Conservation (phyloP, 2,113 vertebrate species). For the Falco punctatus region DNA sequence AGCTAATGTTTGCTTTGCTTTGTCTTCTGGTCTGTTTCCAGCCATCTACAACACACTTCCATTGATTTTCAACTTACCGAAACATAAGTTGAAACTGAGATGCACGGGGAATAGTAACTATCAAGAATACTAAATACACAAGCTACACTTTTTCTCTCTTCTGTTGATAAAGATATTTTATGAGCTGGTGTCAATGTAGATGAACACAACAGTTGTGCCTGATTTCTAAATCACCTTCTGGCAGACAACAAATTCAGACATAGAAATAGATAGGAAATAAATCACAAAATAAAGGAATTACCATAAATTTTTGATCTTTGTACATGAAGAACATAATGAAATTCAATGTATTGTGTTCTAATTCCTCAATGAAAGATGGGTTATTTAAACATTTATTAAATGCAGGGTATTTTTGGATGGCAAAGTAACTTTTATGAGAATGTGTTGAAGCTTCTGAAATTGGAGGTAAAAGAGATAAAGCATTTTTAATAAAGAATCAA, state of each 20-base stretch:
- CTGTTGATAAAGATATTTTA: not conserved
- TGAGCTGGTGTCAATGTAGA: not conserved
- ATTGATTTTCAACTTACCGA: not conserved
- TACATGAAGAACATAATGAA: not conserved
- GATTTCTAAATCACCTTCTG: not conserved
- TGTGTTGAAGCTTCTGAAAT: not conserved
- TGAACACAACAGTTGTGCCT: not conserved
- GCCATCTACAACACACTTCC: not conserved
- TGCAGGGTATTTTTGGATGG: not conserved
- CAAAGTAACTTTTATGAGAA: not conserved
- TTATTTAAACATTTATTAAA: slow-evolving; percentile 4
- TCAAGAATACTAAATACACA: not conserved
- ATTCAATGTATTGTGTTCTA: not conserved
- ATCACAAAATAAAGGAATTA: not conserved
- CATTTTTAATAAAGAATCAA: slow-evolving; percentile 1
- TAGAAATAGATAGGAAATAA: not conserved
- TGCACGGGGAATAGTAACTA: not conserved
- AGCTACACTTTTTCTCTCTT: not conserved
- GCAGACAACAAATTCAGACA: not conserved
- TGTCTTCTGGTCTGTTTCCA: not conserved
- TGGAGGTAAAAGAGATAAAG: not conserved
- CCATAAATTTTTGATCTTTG: not conserved
- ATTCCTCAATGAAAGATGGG: not conserved
- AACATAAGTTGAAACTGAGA: not conserved
- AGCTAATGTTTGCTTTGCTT: not conserved